Evolutionary conservation across 2,888 invertebrate genomes (phyloP).

Genomic region (Pammene fasciana): DNA sequence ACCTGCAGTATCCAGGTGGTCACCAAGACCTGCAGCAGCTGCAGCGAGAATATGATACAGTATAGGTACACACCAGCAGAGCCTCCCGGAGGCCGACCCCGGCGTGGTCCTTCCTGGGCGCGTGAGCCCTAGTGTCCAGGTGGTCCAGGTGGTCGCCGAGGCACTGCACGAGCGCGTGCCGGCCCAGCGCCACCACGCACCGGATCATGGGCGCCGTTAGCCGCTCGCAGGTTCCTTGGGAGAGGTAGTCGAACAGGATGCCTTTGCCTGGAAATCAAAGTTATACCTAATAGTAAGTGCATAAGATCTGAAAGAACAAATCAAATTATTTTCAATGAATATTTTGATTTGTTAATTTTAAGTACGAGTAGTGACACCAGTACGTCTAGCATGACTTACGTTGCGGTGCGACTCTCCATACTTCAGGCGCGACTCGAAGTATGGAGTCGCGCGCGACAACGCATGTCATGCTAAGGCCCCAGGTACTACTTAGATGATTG

Average conservation of each 20-base stretch:
- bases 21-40: constrained; percentile 48
- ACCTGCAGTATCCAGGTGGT: not conserved
- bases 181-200: constrained; percentile 72
- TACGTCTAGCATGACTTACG: too few relatives aligned
- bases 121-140: constrained; percentile 61
- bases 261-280: constrained; percentile 63
- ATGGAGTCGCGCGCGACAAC: too few relatives aligned
- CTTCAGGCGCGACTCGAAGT: too few relatives aligned
- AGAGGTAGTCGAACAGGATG: constrained; percentile 76
- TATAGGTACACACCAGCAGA: constrained; percentile 59
- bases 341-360: too few relatives aligned
- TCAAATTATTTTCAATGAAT: too few relatives aligned
- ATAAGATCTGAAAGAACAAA: too few relatives aligned
- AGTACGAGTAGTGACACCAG: too few relatives aligned
- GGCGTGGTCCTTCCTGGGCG: constrained; percentile 49
- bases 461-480: too few relatives aligned
- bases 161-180: constrained; percentile 70
- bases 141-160: constrained; percentile 68
- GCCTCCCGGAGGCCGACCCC: constrained; percentile 63
- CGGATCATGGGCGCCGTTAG: constrained; percentile 76
- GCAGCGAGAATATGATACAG: not conserved
- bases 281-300: too few relatives aligned
- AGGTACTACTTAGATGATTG: too few relatives aligned
- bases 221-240: constrained; percentile 75
- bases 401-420: too few relatives aligned